These are phyloP conservation scores for Nephrotoma flavescens DNA, from an alignment of 2,888 invertebrate genomes.

Conservation along the genomic window DNA sequence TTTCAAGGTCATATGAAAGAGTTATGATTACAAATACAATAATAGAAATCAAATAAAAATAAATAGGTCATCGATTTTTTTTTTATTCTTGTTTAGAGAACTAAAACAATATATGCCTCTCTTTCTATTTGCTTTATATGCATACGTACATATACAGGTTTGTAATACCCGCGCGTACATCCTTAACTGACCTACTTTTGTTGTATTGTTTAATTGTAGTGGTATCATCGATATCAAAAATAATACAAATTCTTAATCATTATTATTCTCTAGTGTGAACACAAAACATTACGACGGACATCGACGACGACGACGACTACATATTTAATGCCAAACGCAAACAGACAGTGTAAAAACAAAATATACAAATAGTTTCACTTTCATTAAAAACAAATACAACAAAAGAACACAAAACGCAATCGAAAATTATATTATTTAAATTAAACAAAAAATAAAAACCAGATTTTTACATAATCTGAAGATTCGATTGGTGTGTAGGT, in stretches of 20 bases:
- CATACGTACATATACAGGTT: neutral
- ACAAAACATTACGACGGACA: neutral
- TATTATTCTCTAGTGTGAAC: neutral
- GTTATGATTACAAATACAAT: neutral
- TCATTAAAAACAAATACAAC: slow-evolving; percentile 5
- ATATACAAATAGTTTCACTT: slow-evolving; percentile 6
- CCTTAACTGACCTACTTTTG: neutral
- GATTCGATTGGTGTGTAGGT: neutral
- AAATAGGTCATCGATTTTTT: slow-evolving; percentile 1
- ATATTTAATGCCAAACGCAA: neutral
- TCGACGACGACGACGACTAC: neutral
- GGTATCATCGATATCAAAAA: neutral
- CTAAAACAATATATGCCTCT: neutral
- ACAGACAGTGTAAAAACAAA: slow-evolving; percentile 1
- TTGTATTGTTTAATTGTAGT: neutral
- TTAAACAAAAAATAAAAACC: neutral
- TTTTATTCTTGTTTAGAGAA: neutral
- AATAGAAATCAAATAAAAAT: neutral
- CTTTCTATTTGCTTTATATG: neutral
- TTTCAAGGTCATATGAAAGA: neutral
- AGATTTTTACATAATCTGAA: slow-evolving; percentile 2
- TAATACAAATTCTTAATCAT: neutral
- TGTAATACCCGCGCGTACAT: neutral
- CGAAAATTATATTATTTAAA: neutral
- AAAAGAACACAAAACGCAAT: slow-evolving; percentile 2